Percentiles rank a stretch among this genome's conserved stretches.
phyloP scores from a whole-genome alignment of 1,140 invertebrate genomes.

The Potamilus streckersoni region DNA sequence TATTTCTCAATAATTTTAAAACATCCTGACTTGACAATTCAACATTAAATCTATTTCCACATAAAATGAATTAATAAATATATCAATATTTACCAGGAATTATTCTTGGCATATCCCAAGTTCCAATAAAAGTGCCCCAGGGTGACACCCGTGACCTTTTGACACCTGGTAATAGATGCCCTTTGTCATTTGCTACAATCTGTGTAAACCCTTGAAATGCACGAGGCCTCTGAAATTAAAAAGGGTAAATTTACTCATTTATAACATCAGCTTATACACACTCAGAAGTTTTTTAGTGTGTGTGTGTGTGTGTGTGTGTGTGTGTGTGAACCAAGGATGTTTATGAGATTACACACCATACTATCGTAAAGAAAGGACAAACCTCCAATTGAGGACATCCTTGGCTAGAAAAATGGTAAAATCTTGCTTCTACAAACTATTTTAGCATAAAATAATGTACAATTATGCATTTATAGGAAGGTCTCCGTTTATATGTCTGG shows the following conservation, averaged over 20 bases:
- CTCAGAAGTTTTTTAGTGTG: conserved; percentile 13
- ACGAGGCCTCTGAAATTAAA: conserved; percentile 48
- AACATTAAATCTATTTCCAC: neutral
- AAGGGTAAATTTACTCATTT: neutral
- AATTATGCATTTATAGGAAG: too few relatives aligned
- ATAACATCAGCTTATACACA: conserved; percentile 8
- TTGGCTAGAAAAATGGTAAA: too few relatives aligned
- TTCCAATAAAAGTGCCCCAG: conserved; percentile 66
- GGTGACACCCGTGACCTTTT: conserved; percentile 58
- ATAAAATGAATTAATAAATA: neutral
- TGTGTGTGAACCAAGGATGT: too few relatives aligned
- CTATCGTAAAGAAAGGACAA: too few relatives aligned
- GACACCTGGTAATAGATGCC: conserved; percentile 60
- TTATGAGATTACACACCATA: too few relatives aligned
- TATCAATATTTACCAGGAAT: conserved; percentile 55
- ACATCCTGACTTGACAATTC: neutral
- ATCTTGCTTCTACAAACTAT: too few relatives aligned
- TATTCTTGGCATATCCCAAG: conserved; percentile 65
- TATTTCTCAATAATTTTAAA: neutral
- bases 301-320: neutral
- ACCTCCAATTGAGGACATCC: too few relatives aligned
- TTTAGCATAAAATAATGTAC: too few relatives aligned
- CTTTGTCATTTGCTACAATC: conserved; percentile 60
- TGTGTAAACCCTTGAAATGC: conserved; percentile 54
- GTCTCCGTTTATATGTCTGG: too few relatives aligned